Base-by-base conservation (phyloP, 2,888 invertebrate genomes). In the Mycalesis mineus region DNA sequence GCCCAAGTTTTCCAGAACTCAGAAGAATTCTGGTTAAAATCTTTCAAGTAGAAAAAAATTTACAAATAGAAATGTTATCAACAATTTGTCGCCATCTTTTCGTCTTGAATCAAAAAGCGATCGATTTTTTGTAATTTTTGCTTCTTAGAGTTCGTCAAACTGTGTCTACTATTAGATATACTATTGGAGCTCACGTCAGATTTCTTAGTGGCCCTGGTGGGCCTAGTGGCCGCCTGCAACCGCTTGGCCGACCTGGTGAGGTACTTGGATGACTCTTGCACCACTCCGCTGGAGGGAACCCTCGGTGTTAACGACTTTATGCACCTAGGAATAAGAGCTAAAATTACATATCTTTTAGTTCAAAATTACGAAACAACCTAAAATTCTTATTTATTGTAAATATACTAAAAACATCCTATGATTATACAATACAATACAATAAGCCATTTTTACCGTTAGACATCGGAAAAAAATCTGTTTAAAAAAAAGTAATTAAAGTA, bases 291-390 rank as follows among this genome's bases (percentile, higher is more conserved):
- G 15, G 45, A 13, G 1, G 29, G 14, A 29, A 75, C 48, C 61
- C 72, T 78, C 0, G 88, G 88, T 0, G 88, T 84, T 28, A 88
- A 60, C 0, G 88, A 83, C 60, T 88, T 87, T 67, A 89, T 82
- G 63, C 84, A 89, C 66, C 89, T 89, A 80, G 4, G 65, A 63
- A 54, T 52, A 50, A 39, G 22, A 13, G 5, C n/a, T 7, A 14
- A 7, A 14, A 7, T 50, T 39, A 37, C 15, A 22, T 17, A 22
- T n/a, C n/a, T n/a, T n/a, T n/a, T n/a, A n/a, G n/a, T n/a, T n/a
- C n/a, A n/a, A n/a, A n/a, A n/a, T n/a, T n/a, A n/a, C n/a, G n/a
- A n/a, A n/a, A n/a, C n/a, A n/a, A n/a, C n/a, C n/a, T n/a, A n/a
- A n/a, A n/a, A n/a, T n/a, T n/a, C n/a, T n/a, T n/a, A n/a, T n/a